Base-by-base conservation (phyloP, 2,888 invertebrate genomes). In the Oligia latruncula region DNA sequence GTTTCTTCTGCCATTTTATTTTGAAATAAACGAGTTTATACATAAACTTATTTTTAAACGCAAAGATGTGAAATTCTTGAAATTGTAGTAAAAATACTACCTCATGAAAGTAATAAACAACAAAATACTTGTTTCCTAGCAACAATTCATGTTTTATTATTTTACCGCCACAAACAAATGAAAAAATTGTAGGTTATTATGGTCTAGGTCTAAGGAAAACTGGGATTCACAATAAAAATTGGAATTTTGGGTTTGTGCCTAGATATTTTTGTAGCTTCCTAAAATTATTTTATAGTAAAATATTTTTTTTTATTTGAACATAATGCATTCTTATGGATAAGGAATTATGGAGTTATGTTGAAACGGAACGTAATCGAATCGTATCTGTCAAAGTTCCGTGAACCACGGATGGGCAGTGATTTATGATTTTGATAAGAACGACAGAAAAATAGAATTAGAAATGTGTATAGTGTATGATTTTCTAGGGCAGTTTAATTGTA, bases 371-470 rank as follows among this genome's bases (percentile, higher is more conserved):
- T 81, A 86, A 87, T 87, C 83, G 77, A 68, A 77, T 84, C 71
- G 65, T 74, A 89, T 60, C 88, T 92, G 92, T 92, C 92, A 92
- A 92, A 91, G 85, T 85, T 89, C 86, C 85, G n/a, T 62, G 87
- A 87, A 90, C 89, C 89, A 90, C 90, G 88, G 88, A 92, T 90
- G 92, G 87, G 90, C 91, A 92, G 90, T 92, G 90, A 90, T 91
- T 88, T 91, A 91, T 86, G 89, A 93, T 91, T 89, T 91, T 91
- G 91, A 89, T 92, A 93, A 90, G 89, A 91, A 91, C 89, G 84
- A 82, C 80, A 83, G 75, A 83, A 83, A 84, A 89, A 90, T 91
- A 90, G 85, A 90, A 88, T 90, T 89, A 92, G 91, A 91, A 91
- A 90, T 89, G 88, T 88, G 88, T 91, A 90, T 91, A 92, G 93